phyloP scores from a whole-genome alignment of 1,140 invertebrate species.

The Euglossa dilemma region DNA sequence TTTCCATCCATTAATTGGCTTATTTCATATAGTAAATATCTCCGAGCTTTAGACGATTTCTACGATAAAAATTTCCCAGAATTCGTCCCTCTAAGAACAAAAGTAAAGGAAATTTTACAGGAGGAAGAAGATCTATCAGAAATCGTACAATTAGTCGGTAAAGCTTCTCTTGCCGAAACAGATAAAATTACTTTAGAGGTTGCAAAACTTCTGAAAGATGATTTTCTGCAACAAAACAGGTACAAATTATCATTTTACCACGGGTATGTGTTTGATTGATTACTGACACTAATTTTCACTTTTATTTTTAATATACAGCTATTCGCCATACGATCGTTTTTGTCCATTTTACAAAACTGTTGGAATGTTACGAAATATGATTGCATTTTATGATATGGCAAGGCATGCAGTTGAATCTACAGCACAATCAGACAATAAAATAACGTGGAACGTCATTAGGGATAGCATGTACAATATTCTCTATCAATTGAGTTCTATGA shows the following conservation, averaged over 20 bases:
- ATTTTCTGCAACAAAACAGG: slow-evolving; percentile 99
- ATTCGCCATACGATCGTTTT: slow-evolving; percentile 98
- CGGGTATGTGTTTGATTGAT: background rate
- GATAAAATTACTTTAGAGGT: slow-evolving; percentile 99
- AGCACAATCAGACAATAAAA: slow-evolving; percentile 99
- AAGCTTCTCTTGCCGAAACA: slow-evolving; percentile 98
- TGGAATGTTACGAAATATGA: slow-evolving; percentile 99
- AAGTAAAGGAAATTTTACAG: slow-evolving; percentile 98
- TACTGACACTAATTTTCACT: background rate
- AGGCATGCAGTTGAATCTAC: slow-evolving; percentile 98
- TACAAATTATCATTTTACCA: slow-evolving; percentile 72
- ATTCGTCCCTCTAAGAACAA: slow-evolving; percentile 96
- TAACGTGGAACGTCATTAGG: slow-evolving; percentile 98
- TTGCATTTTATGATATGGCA: slow-evolving; percentile 98
- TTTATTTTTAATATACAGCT: slow-evolving; percentile 84
- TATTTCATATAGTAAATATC: slow-evolving; percentile 99
- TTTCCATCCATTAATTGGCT: slow-evolving; percentile 99
- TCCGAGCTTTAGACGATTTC: slow-evolving; percentile 98
- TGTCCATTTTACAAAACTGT: slow-evolving; percentile 99
- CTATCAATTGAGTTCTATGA: slow-evolving; percentile 99
- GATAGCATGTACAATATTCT: slow-evolving; percentile 98
- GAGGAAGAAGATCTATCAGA: slow-evolving; percentile 99
- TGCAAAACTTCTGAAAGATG: slow-evolving; percentile 98
- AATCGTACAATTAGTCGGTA: slow-evolving; percentile 99
- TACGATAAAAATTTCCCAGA: slow-evolving; percentile 99